Evolutionary conservation across 37 sponge, comb jelly and placozoan species (phyloP).

Genomic region (Beroe ovata): DNA sequence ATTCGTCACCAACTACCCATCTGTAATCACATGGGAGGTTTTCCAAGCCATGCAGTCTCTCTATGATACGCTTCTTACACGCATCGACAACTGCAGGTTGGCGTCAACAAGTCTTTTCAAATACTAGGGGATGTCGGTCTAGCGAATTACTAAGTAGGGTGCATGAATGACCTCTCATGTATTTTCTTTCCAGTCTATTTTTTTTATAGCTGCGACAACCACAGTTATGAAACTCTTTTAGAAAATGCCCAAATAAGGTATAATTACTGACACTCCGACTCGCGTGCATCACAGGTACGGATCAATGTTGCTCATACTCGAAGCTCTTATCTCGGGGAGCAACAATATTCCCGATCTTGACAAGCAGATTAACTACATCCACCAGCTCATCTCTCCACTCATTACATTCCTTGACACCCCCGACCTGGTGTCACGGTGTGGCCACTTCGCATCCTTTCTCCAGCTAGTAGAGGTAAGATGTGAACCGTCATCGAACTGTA

Average conservation of each 20-base stretch:
- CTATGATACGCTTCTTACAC: conserved; percentile 29
- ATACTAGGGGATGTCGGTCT: no score
- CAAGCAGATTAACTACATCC: conserved; percentile 45
- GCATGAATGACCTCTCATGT: not conserved
- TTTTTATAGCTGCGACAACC: not conserved
- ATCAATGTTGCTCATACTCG: conserved; percentile 45
- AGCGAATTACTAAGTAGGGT: conserved; percentile 23
- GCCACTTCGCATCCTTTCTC: conserved; percentile 14
- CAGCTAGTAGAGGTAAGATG: conserved; percentile 51
- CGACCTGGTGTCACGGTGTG: conserved; percentile 7
- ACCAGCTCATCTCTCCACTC: conserved; percentile 57
- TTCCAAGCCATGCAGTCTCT: conserved; percentile 62
- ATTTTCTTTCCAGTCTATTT: not conserved
- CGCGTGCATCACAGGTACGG: no score
- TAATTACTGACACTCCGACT: no score
- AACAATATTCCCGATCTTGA: conserved; percentile 63
- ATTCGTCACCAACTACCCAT: conserved; percentile 59
- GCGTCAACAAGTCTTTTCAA: no score
- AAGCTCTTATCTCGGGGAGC: conserved; percentile 40
- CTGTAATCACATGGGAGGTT: conserved; percentile 62
- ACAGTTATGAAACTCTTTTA: no score
- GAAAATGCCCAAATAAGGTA: no score
- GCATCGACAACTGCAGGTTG: conserved; percentile 30
- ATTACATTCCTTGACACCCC: conserved; percentile 48
- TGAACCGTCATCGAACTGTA: no score